Evolutionary conservation across 2,797 vertebrate genomes (phyloP).

Genomic region (Acropternis orthonyx): DNA sequence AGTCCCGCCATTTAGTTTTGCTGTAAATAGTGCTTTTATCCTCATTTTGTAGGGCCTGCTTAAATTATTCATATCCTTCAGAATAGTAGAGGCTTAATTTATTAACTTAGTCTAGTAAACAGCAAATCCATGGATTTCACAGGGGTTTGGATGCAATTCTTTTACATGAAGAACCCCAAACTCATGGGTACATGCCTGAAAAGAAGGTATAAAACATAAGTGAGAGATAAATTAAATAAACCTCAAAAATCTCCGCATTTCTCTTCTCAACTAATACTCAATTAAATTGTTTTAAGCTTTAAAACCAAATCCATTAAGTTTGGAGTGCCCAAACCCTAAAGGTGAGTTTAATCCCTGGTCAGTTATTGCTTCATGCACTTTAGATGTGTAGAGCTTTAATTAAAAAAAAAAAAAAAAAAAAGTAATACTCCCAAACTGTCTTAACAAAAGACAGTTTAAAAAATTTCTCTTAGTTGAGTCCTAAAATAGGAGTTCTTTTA

Average conservation of each 20-base stretch:
- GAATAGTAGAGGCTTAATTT: not conserved
- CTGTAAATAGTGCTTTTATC: not conserved
- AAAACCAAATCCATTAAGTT: not conserved
- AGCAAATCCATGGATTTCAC: not conserved
- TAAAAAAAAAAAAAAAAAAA: not conserved
- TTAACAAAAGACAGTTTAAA: not conserved
- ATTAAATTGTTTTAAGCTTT: not conserved
- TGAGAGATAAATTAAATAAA: accelerated
- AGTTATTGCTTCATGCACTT: not conserved
- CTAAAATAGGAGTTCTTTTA: not conserved
- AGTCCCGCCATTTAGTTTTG: not conserved
- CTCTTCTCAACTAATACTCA: not conserved
- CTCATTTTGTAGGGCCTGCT: not conserved
- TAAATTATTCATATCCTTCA: not conserved
- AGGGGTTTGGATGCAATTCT: not conserved
- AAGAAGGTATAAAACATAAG: not conserved
- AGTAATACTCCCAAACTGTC: not conserved
- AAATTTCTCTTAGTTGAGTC: accelerated
- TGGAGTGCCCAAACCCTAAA: not conserved
- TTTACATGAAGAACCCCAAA: not conserved
- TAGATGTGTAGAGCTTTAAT: not conserved
- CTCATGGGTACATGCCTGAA: not conserved
- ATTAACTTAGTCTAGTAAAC: not conserved
- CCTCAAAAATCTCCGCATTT: not conserved
- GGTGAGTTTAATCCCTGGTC: not conserved